phyloP scores from a whole-genome alignment of 1,140 invertebrate species.

The Drosophila repleta region DNA sequence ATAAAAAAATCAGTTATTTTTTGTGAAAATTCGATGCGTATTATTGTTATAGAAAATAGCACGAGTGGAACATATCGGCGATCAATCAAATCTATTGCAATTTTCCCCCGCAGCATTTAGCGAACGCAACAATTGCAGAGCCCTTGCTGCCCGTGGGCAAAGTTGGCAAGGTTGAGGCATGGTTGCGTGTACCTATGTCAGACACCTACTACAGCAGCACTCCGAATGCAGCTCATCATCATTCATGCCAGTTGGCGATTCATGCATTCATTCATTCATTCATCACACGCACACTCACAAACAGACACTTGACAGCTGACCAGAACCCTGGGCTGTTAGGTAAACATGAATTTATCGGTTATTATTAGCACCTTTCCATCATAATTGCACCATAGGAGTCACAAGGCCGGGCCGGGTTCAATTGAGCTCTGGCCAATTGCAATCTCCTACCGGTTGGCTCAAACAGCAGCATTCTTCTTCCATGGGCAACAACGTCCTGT shows the following conservation, averaged over 20 bases:
- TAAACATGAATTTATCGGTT: slow-evolving; percentile 83
- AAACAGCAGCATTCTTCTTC: slow-evolving; percentile 40
- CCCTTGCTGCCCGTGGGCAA: slow-evolving; percentile 38
- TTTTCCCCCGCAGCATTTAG: slow-evolving; percentile 60
- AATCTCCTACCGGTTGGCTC: slow-evolving; percentile 58
- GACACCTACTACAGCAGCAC: slow-evolving; percentile 58
- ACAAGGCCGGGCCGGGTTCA: slow-evolving; percentile 29
- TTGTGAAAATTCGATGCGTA: slow-evolving; percentile 41
- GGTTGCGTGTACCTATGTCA: background rate
- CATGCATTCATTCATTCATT: slow-evolving; percentile 57
- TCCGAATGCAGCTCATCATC: slow-evolving; percentile 61
- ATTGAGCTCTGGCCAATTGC: slow-evolving; percentile 39
- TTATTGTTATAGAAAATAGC: slow-evolving; percentile 26
- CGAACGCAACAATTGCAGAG: slow-evolving; percentile 51
- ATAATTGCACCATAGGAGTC: slow-evolving; percentile 76
- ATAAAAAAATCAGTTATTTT: slow-evolving; percentile 53
- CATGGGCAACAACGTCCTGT: slow-evolving; percentile 15
- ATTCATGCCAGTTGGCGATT: slow-evolving; percentile 45
- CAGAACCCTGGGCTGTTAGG: slow-evolving; percentile 63
- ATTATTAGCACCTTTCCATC: slow-evolving; percentile 82
- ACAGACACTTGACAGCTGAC: slow-evolving; percentile 74
- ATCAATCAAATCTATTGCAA: slow-evolving; percentile 61
- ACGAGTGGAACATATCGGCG: slow-evolving; percentile 39
- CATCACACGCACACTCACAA: slow-evolving; percentile 33
- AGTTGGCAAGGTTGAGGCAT: slow-evolving; percentile 31